Percentiles rank a stretch among this genome's conserved stretches.
Conservation (phyloP, 2,888 invertebrate species). For the Scaptomyza parva region DNA sequence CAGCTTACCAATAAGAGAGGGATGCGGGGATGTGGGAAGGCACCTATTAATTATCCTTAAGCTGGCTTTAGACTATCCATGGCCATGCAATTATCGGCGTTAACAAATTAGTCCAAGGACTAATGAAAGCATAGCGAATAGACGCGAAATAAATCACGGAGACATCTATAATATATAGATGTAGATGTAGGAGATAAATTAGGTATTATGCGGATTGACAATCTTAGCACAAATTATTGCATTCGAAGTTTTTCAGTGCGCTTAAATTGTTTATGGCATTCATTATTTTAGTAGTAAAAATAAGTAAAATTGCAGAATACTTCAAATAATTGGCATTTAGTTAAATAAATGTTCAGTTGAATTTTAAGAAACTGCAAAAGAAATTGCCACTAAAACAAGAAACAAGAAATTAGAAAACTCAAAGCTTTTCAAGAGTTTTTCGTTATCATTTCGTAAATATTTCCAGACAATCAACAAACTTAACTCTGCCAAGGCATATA, state of each 20-base stretch:
- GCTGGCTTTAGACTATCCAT: conserved; percentile 6
- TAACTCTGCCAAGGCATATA: not conserved
- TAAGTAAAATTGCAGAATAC: too few relatives aligned
- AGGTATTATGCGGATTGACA: not conserved
- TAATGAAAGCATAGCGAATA: conserved; percentile 35
- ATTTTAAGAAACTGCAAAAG: not conserved
- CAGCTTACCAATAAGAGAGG: conserved; percentile 58
- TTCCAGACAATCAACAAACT: not conserved
- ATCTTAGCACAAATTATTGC: not conserved
- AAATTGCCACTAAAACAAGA: not conserved
- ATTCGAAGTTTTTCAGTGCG: not conserved
- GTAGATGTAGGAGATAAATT: not conserved
- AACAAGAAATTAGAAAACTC: not conserved
- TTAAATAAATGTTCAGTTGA: not conserved
- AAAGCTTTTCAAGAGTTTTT: not conserved
- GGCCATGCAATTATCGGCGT: conserved; percentile 42
- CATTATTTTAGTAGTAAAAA: too few relatives aligned
- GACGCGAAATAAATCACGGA: conserved; percentile 30
- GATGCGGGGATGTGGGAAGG: conserved; percentile 11
- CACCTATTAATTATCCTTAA: conserved; percentile 57
- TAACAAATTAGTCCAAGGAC: conserved; percentile 53
- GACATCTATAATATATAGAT: not conserved
- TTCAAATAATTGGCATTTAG: not conserved
- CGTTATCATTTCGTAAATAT: not conserved
- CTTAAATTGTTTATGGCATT: too few relatives aligned